These are phyloP conservation scores for Neomicropteryx cornuta DNA, from an alignment of 1,140 invertebrate species.

Conservation along the genomic window DNA sequence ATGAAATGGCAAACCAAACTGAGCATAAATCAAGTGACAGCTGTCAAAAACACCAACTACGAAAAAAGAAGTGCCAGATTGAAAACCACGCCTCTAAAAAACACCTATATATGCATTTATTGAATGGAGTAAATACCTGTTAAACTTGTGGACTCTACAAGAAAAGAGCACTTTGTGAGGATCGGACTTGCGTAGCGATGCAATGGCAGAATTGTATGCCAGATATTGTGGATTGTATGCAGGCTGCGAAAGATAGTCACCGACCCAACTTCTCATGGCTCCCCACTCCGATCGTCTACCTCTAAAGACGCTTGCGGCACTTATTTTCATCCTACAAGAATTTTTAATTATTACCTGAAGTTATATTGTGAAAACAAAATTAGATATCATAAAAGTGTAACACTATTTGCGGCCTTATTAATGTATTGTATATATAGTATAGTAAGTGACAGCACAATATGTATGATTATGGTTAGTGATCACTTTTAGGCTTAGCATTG, in stretches of 20 bases:
- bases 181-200: conserved; percentile 19
- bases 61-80: too few relatives aligned
- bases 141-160: conserved; percentile 51
- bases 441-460: too few relatives aligned
- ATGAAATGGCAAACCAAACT: too few relatives aligned
- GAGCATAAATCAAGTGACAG: too few relatives aligned
- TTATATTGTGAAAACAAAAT: conserved; percentile 7
- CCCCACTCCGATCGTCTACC: conserved; percentile 74
- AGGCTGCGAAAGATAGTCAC: conserved; percentile 75
- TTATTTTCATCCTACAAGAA: conserved; percentile 48
- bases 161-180: conserved; percentile 40
- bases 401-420: neutral
- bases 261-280: conserved; percentile 73
- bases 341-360: conserved; percentile 5
- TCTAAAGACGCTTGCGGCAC: conserved; percentile 64
- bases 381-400: neutral
- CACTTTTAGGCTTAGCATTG: too few relatives aligned
- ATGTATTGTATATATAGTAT: neutral
- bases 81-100: too few relatives aligned
- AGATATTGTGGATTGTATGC: conserved; percentile 78
- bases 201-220: conserved; percentile 15
- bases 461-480: too few relatives aligned
- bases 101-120: too few relatives aligned
- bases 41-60: too few relatives aligned
- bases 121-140: too few relatives aligned